These are phyloP conservation scores for Pemphigus obesinymphae DNA, from an alignment of 1,140 invertebrate genomes.

Conservation along the genomic window DNA sequence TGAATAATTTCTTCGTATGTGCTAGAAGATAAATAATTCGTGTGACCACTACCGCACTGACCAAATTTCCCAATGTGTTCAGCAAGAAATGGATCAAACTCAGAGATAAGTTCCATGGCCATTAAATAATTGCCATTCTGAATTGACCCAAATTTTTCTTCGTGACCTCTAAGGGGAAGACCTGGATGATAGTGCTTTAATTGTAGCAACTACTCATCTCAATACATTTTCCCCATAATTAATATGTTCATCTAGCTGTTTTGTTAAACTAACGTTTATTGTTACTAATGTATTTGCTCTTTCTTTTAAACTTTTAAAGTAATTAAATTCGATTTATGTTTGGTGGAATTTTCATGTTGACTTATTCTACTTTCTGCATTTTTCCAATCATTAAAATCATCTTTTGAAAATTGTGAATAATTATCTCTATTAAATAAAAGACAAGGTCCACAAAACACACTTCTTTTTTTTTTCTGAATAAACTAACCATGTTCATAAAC, in stretches of 20 bases:
- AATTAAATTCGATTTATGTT: conserved; percentile 44
- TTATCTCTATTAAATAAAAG: too few relatives aligned
- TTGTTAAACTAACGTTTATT: conserved; percentile 31
- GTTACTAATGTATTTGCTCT: conserved; percentile 32
- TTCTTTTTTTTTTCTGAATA: conserved; percentile 4
- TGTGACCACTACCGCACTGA: too few relatives aligned
- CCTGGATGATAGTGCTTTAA: conserved; percentile 44
- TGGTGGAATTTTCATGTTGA: conserved; percentile 46
- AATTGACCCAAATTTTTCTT: conserved; percentile 44
- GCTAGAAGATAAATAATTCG: too few relatives aligned
- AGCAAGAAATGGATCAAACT: too few relatives aligned
- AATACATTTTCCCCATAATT: conserved; percentile 45
- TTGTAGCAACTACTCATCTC: conserved; percentile 40
- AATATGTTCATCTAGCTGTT: conserved; percentile 36
- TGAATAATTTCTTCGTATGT: too few relatives aligned
- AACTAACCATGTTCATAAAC: neutral
- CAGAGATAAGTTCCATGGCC: too few relatives aligned
- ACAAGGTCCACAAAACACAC: too few relatives aligned
- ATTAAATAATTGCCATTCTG: conserved; percentile 47
- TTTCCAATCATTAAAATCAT: conserved; percentile 48
- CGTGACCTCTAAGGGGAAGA: conserved; percentile 45
- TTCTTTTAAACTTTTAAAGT: conserved; percentile 40
- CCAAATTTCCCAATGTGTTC: too few relatives aligned
- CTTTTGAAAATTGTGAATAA: conserved; percentile 17
- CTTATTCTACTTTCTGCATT: conserved; percentile 43